These are phyloP conservation scores for Lagopus muta DNA, from an alignment of 2,113 vertebrate genomes.

Conservation along the genomic window DNA sequence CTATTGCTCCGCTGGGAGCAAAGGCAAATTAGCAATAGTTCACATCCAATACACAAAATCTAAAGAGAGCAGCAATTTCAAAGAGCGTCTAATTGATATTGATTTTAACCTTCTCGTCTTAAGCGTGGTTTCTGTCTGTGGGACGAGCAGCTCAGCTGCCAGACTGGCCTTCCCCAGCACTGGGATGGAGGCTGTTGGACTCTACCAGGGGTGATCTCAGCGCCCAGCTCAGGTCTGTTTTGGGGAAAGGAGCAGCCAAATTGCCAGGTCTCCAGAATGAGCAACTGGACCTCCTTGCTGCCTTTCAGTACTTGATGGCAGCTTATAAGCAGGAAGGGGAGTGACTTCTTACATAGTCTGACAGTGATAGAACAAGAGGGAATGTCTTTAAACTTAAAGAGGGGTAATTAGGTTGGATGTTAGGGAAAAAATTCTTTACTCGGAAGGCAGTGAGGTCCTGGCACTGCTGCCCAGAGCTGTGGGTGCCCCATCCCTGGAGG, in stretches of 20 bases:
- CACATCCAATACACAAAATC: constrained; percentile 51
- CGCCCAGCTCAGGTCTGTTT: background rate
- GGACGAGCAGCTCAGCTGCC: background rate
- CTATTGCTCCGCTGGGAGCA: background rate
- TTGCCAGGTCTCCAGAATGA: background rate
- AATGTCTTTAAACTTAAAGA: too few relatives aligned
- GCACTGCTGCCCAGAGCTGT: too few relatives aligned
- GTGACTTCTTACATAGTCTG: too few relatives aligned
- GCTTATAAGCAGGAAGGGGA: too few relatives aligned
- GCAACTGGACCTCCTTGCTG: background rate
- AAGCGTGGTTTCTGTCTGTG: background rate
- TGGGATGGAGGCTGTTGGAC: background rate
- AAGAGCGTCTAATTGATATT: constrained; percentile 66
- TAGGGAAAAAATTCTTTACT: too few relatives aligned
- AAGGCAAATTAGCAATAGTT: constrained; percentile 56
- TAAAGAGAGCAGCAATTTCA: constrained; percentile 61
- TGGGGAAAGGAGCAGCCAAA: background rate
- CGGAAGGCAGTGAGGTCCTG: too few relatives aligned
- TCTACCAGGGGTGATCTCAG: background rate
- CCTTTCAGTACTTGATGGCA: too few relatives aligned
- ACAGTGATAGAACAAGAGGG: too few relatives aligned
- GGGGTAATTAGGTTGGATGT: too few relatives aligned
- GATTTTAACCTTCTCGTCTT: constrained; percentile 58
- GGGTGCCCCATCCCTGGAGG: too few relatives aligned
- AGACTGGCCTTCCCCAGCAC: accelerated